These are phyloP conservation scores for Hybognathus amarus DNA, from an alignment of 2,797 vertebrate genomes.

Conservation along the genomic window DNA sequence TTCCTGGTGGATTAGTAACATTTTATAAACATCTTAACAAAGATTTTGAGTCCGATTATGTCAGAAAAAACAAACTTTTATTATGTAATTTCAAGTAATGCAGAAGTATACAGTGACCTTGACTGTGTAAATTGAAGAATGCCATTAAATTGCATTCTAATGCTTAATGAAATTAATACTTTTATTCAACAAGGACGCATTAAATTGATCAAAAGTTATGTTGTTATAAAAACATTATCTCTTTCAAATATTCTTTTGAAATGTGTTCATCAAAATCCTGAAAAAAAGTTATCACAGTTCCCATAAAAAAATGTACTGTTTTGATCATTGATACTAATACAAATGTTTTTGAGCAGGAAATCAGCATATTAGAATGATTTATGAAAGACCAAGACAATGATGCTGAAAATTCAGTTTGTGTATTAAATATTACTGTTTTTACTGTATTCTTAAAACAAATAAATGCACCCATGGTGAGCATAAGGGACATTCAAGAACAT, in stretches of 20 bases:
- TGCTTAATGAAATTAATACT: background rate
- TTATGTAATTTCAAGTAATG: background rate
- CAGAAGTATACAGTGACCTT: background rate
- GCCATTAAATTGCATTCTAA: background rate
- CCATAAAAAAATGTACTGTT: background rate
- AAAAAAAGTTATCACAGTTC: background rate
- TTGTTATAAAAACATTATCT: background rate
- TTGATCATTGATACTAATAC: background rate
- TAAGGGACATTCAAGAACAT: background rate
- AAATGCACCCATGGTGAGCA: background rate
- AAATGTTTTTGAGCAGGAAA: background rate
- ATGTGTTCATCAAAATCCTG: background rate
- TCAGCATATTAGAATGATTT: background rate
- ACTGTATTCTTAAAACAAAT: background rate
- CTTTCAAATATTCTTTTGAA: background rate
- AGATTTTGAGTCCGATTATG: background rate
- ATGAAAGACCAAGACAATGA: background rate
- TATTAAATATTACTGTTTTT: background rate
- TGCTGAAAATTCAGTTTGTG: background rate
- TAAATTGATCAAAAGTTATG: background rate
- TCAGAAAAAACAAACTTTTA: background rate
- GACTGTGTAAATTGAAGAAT: too few relatives aligned
- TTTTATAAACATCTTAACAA: background rate
- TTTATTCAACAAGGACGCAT: background rate
- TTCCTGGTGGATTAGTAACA: background rate